Evolutionary conservation across 2,888 invertebrate species (phyloP).

Genomic region (Sminthurinus aureus): DNA sequence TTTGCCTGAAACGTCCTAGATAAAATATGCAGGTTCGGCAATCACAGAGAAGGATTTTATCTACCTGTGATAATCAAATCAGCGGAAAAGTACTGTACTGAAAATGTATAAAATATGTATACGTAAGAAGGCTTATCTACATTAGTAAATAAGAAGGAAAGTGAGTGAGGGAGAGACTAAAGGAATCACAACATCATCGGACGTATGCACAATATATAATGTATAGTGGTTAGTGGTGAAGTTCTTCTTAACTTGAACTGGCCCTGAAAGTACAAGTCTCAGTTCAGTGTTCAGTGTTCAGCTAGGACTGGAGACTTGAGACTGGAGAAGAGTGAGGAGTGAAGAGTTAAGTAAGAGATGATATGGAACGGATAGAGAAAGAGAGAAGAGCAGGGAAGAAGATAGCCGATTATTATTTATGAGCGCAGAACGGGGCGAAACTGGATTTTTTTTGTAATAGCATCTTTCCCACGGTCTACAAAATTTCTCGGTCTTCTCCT

Average conservation of each 20-base stretch:
- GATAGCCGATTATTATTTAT: slow-evolving; percentile 58
- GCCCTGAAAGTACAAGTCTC: background rate
- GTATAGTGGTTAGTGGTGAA: background rate
- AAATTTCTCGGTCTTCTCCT: slow-evolving; percentile 31
- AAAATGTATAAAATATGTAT: no score
- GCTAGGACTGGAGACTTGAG: background rate
- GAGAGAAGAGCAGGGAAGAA: slow-evolving; percentile 27
- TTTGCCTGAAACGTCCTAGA: no score
- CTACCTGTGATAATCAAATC: no score
- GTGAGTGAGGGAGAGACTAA: no score
- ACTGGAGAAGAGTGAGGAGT: background rate
- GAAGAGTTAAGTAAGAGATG: background rate
- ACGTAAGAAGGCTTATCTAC: no score
- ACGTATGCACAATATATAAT: background rate
- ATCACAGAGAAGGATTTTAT: no score
- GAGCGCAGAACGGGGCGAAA: slow-evolving; percentile 59
- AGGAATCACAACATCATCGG: background rate
- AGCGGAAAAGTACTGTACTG: no score
- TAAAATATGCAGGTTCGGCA: no score
- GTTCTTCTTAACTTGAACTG: background rate
- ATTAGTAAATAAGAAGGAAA: no score
- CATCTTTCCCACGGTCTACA: slow-evolving; percentile 59
- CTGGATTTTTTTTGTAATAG: slow-evolving; percentile 51
- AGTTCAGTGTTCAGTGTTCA: background rate
- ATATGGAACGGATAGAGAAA: slow-evolving; percentile 31